Evolutionary conservation across 2,113 vertebrate genomes (phyloP).

Genomic region (Upupa epops): DNA sequence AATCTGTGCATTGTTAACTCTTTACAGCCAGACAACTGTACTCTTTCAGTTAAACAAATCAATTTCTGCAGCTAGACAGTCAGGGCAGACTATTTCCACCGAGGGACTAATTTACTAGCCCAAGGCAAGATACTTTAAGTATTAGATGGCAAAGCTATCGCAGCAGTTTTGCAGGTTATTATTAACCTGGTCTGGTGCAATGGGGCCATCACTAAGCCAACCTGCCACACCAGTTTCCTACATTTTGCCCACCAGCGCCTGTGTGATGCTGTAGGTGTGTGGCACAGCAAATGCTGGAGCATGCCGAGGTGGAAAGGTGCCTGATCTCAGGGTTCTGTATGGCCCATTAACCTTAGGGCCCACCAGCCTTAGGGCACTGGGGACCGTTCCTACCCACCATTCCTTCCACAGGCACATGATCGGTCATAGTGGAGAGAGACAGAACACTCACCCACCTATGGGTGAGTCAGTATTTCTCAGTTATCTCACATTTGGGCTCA

Average conservation of each 20-base stretch:
- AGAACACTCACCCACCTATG: neutral
- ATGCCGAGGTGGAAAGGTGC: neutral
- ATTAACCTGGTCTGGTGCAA: neutral
- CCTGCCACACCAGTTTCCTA: neutral
- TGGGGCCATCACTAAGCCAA: rapidly evolving
- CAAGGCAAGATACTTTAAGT: neutral
- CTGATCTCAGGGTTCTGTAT: neutral
- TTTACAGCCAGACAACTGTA: neutral
- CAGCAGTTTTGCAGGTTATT: neutral
- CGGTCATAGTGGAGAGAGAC: rapidly evolving
- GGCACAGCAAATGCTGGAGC: neutral
- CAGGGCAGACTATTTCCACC: neutral
- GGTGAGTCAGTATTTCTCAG: neutral
- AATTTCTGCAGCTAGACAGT: neutral
- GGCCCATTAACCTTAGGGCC: neutral
- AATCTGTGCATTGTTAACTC: neutral
- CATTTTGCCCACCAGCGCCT: neutral
- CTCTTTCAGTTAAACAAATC: neutral
- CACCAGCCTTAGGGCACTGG: rapidly evolving
- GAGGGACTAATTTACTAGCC: neutral
- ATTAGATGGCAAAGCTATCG: neutral
- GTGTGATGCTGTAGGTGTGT: neutral
- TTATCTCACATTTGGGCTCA: neutral
- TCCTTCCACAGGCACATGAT: neutral
- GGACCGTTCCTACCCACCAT: neutral